Conservation (phyloP, 2,888 invertebrate genomes). For the Helicoverpa assulta region DNA sequence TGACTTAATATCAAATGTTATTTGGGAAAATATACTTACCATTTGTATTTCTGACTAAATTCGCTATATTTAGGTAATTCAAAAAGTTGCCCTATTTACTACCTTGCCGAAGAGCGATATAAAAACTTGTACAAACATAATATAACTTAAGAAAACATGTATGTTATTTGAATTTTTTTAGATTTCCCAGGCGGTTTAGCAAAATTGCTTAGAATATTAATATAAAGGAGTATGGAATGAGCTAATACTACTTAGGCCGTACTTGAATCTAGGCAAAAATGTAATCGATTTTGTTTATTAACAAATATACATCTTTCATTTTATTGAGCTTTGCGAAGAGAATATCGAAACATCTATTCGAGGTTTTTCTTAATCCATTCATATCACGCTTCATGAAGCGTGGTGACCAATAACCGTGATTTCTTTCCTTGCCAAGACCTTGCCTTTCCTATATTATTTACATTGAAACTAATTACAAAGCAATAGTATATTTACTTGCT, state of each 20-base stretch:
- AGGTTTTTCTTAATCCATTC: too few species aligned
- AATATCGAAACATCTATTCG: too few species aligned
- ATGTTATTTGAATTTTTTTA: slow-evolving; percentile 62
- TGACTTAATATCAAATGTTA: neutral
- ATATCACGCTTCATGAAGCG: neutral
- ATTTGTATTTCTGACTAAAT: slow-evolving; percentile 10
- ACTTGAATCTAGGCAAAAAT: slow-evolving; percentile 1
- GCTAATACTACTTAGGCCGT: slow-evolving; percentile 39
- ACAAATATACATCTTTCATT: neutral
- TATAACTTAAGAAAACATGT: slow-evolving; percentile 55
- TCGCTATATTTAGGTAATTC: slow-evolving; percentile 18
- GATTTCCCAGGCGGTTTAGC: slow-evolving; percentile 67
- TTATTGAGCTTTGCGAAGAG: neutral
- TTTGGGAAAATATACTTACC: neutral
- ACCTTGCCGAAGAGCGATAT: slow-evolving; percentile 26
- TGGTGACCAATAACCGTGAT: neutral
- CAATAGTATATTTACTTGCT: neutral
- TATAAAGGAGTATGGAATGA: slow-evolving; percentile 43
- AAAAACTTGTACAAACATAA: slow-evolving; percentile 39
- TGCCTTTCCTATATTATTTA: neutral
- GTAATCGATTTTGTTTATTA: too few species aligned
- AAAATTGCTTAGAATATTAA: slow-evolving; percentile 54
- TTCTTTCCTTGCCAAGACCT: too few species aligned
- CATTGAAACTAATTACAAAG: neutral
- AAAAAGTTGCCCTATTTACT: slow-evolving; percentile 30